A percentile compares a stretch with the other conserved stretches of the same genome.
phyloP scores from a whole-genome alignment of 2,797 vertebrate species.

The Oceanodroma leucorhoa region DNA sequence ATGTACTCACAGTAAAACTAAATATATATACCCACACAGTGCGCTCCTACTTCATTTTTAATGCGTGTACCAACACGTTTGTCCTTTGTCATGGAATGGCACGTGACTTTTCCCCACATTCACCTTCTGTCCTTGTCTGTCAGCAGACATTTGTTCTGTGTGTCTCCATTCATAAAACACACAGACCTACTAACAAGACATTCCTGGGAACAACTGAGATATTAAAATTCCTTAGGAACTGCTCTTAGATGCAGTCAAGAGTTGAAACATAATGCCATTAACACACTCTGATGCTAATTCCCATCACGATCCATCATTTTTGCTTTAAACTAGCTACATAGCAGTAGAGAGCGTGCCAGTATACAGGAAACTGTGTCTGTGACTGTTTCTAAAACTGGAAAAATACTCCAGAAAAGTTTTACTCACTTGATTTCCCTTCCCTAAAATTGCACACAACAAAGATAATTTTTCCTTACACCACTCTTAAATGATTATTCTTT shows the following conservation, averaged over 20 bases:
- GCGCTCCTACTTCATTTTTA: not conserved
- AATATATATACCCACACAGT: not conserved
- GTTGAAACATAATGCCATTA: not conserved
- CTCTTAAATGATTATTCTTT: not conserved
- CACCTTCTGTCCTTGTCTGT: constrained; percentile 19
- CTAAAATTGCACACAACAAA: not conserved
- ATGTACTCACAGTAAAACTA: not conserved
- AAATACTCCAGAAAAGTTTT: not conserved
- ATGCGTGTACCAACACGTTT: not conserved
- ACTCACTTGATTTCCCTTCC: not conserved
- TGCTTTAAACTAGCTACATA: not conserved
- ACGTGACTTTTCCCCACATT: not conserved
- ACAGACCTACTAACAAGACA: not conserved
- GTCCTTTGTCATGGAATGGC: constrained; percentile 8
- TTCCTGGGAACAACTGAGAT: not conserved
- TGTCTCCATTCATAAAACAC: constrained; percentile 27
- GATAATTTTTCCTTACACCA: not conserved
- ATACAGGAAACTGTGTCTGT: not conserved
- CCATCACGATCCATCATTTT: accelerated
- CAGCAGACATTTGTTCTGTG: not conserved
- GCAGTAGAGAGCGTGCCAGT: not conserved
- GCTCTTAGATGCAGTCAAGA: not conserved
- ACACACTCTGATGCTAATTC: not conserved
- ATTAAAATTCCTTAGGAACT: not conserved
- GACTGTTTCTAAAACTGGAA: not conserved